phyloP scores from a whole-genome alignment of 2,113 vertebrate species.

The Neolamprologus sp. region DNA sequence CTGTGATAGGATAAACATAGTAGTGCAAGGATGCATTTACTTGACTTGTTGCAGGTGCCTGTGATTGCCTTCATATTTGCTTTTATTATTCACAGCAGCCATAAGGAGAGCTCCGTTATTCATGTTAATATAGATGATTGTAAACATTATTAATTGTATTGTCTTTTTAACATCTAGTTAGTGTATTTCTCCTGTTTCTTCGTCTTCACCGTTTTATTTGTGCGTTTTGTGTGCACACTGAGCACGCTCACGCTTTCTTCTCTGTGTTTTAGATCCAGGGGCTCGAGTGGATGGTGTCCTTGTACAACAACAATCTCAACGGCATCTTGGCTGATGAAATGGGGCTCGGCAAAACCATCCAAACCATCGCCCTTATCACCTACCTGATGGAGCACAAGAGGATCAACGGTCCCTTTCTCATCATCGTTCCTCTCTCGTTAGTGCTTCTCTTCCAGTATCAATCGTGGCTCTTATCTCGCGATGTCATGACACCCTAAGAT shows the following conservation, averaged over 20 bases:
- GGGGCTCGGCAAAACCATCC: conserved; percentile 97
- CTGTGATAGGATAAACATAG: accelerated
- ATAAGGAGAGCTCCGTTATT: accelerated
- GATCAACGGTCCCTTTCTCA: conserved; percentile 95
- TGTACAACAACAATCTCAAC: conserved; percentile 98
- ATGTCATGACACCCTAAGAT: neutral
- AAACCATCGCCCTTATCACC: conserved; percentile 97
- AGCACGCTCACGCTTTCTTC: conserved; percentile 13
- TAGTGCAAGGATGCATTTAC: neutral
- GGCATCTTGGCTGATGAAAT: conserved; percentile 98
- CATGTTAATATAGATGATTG: neutral
- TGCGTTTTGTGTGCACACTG: neutral
- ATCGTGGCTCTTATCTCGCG: neutral
- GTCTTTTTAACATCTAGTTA: neutral
- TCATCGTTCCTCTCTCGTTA: conserved; percentile 98
- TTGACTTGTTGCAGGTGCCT: neutral
- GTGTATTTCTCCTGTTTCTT: neutral
- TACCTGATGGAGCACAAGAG: conserved; percentile 98
- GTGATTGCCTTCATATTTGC: neutral
- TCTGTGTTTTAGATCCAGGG: conserved; percentile 81
- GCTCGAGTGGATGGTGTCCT: conserved; percentile 97
- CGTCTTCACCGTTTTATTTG: neutral
- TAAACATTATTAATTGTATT: neutral
- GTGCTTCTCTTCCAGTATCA: conserved; percentile 39
- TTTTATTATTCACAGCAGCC: neutral